Conservation (phyloP, 2,113 vertebrate genomes). For the Lagenorhynchus albirostris region DNA sequence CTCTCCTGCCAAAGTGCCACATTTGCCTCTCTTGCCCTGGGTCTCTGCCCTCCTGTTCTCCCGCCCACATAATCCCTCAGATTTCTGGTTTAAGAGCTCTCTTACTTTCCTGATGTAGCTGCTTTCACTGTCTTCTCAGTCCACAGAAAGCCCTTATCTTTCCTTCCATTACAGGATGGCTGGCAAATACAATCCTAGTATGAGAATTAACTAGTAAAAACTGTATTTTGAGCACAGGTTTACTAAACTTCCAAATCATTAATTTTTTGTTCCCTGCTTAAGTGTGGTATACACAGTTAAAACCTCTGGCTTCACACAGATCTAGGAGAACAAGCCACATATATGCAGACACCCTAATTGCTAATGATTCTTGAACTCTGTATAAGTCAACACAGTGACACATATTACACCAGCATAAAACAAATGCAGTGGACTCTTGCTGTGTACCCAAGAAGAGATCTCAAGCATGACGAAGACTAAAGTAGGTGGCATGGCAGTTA, state of each 20-base stretch:
- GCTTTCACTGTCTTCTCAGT: not conserved
- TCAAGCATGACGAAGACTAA: not conserved
- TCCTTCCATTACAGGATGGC: not conserved
- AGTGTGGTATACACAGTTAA: not conserved
- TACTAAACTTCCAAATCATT: not conserved
- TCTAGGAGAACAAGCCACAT: not conserved
- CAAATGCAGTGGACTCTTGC: not conserved
- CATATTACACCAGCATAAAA: not conserved
- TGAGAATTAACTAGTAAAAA: not conserved
- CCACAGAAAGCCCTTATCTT: not conserved
- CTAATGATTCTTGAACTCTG: not conserved
- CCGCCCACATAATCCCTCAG: rapidly evolving
- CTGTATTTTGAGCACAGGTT: not conserved
- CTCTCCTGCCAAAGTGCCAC: not conserved
- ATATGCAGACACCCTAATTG: not conserved
- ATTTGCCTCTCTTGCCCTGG: not conserved
- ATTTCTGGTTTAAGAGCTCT: not conserved
- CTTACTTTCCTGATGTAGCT: not conserved
- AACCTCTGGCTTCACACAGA: not conserved
- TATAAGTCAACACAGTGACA: not conserved
- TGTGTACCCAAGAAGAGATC: not conserved
- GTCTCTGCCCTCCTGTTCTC: not conserved
- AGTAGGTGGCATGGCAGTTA: not conserved
- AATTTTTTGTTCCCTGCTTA: not conserved
- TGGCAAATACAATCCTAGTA: not conserved